phyloP scores from a whole-genome alignment of 2,888 invertebrate species.

The Incurvaria masculella region DNA sequence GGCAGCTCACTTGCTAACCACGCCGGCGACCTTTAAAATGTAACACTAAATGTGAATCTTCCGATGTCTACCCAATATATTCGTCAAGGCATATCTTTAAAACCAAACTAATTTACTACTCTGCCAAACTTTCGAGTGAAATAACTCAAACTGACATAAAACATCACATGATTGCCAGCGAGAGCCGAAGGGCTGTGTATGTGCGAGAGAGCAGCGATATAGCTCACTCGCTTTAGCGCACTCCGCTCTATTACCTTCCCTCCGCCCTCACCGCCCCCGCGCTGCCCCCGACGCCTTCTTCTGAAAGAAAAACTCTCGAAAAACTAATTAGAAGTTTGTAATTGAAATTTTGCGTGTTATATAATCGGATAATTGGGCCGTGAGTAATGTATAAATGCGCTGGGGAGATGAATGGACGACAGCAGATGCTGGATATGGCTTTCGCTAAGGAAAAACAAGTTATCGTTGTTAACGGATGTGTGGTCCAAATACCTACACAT shows the following conservation, averaged over 20 bases:
- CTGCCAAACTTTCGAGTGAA: not conserved
- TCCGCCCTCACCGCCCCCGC: conserved; percentile 20
- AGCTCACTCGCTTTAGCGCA: not conserved
- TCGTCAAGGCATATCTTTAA: too few relatives aligned
- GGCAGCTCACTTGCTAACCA: too few relatives aligned
- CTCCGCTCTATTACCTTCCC: not conserved
- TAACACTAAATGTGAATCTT: too few relatives aligned
- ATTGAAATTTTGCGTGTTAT: conserved; percentile 61
- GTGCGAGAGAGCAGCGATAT: not conserved
- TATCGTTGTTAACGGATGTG: too few relatives aligned
- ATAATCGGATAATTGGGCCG: conserved; percentile 59
- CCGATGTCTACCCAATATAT: too few relatives aligned
- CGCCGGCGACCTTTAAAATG: too few relatives aligned
- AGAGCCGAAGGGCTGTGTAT: not conserved
- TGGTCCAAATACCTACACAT: too few relatives aligned
- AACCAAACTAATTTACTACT: too few relatives aligned
- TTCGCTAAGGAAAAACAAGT: too few relatives aligned
- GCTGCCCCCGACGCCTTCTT: conserved; percentile 43
- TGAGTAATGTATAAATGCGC: conserved; percentile 56
- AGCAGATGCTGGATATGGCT: conserved; percentile 11
- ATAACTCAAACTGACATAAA: not conserved
- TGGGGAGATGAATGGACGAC: conserved; percentile 45
- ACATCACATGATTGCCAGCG: not conserved
- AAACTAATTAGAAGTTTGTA: conserved; percentile 60
- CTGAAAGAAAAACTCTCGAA: conserved; percentile 58